Conservation (phyloP, 2,888 invertebrate species). For the Acanthosepion pharaonis region DNA sequence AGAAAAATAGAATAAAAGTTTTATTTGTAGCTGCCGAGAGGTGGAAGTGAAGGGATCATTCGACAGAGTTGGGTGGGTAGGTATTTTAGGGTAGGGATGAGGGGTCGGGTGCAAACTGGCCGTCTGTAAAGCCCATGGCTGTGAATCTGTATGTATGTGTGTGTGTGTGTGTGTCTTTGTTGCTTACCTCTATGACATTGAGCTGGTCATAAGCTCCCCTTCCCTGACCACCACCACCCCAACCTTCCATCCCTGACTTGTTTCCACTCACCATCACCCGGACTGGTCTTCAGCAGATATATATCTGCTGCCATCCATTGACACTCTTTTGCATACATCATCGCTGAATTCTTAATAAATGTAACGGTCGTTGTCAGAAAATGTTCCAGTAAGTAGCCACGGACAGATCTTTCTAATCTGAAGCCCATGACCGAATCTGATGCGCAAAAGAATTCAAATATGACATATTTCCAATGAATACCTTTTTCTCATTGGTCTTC, state of each 20-base stretch:
- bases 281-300: neutral
- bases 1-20: neutral
- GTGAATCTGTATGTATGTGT: neutral
- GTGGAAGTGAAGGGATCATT: neutral
- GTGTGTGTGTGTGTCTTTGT: neutral
- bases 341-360: conserved; percentile 41
- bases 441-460: conserved; percentile 42
- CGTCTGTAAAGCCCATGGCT: neutral
- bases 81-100: neutral
- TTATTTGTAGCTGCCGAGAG: neutral
- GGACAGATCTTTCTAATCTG: conserved; percentile 41
- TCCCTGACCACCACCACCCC: neutral
- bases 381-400: conserved; percentile 43
- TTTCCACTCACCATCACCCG: too few relatives aligned
- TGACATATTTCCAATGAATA: conserved; percentile 46
- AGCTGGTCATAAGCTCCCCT: neutral
- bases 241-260: too few relatives aligned
- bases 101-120: neutral
- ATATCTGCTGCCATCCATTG: conserved; percentile 43
- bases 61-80: neutral
- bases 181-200: conserved; percentile 1
- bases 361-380: conserved; percentile 45
- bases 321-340: conserved; percentile 46
- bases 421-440: conserved; percentile 41
- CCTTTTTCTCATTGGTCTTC: neutral